phyloP scores from a whole-genome alignment of 2,888 invertebrate genomes.

The Coleophora deauratella region DNA sequence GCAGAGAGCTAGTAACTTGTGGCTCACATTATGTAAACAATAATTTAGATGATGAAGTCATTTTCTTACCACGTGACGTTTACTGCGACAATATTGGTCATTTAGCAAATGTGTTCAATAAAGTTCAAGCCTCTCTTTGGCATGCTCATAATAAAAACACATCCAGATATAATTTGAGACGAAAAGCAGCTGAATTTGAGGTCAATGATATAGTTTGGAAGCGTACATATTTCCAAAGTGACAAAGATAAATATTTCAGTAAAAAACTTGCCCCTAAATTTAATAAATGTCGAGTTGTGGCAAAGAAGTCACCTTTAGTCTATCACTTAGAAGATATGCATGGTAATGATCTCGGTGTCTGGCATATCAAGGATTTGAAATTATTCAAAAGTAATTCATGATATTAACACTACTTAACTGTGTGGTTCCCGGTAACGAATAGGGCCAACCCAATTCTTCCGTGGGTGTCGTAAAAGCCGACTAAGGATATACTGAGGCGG shows the following conservation, averaged over 20 bases:
- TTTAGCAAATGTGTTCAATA: background rate
- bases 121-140: slow-evolving; percentile 3
- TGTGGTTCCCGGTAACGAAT: too few species aligned
- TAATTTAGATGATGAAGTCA: background rate
- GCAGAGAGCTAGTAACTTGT: slow-evolving; percentile 7
- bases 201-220: slow-evolving; percentile 15
- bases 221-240: slow-evolving; percentile 13
- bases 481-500: too few species aligned
- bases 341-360: too few species aligned
- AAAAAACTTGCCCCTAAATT: slow-evolving; percentile 17
- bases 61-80: slow-evolving; percentile 7
- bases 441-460: too few species aligned
- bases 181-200: slow-evolving; percentile 15
- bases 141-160: slow-evolving; percentile 3
- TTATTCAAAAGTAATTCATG: too few species aligned
- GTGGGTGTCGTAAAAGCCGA: too few species aligned
- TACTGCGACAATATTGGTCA: slow-evolving; percentile 9
- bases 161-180: slow-evolving; percentile 11
- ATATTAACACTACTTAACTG: too few species aligned
- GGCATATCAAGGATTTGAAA: too few species aligned
- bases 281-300: too few species aligned
- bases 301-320: too few species aligned
- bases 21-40: slow-evolving; percentile 9
- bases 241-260: slow-evolving; percentile 15
- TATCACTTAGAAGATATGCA: too few species aligned